Base-by-base conservation (phyloP, 2,888 invertebrate species). In the Timandra comae region DNA sequence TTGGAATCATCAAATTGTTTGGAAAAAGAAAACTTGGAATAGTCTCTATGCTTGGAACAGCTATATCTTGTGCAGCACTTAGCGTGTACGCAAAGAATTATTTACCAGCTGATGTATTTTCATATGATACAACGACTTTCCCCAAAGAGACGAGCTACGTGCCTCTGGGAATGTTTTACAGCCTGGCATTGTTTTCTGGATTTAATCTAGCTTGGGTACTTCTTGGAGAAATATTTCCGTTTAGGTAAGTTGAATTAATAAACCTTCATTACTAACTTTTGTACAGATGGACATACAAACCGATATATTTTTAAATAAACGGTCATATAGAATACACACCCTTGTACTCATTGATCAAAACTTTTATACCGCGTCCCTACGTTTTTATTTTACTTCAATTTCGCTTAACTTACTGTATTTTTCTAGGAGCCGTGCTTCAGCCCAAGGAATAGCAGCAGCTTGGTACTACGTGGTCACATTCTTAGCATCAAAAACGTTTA, bases 141-240 rank as follows among this genome's bases (percentile, higher is more conserved):
- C 76, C 79, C 1, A 49, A 49, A 6, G 65, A 76, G 33, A 68
- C 56, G n/a, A 81, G 80, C 34, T 59, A 75, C 31, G 40, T 74
- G 3, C 84, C 87, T 0, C 54, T 86, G 27, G 49, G 71, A 0
- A 50, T 82, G 28, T 82, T 87, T 52, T 78, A 81, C 28, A 34
- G 66, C 1, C 52, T 87, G 27, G 67, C 75, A 1, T 48, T 77
- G 7, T 79, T 74, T 39, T 76, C 72, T 23, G 82, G 74, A 4
- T 63, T 77, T 2, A 77, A 79, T 7, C 64, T 88, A 8, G 87
- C 88, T 1, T 89, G 88, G 88, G 80, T 87, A 36, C 48, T 88
- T 25, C 67, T 88, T 4, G 87, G 88, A 35, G 88, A 89, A 62
- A 79, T 89, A 4, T 89, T 88, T 44, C 88, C 88, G 0, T 84